Evolutionary conservation across 2,888 invertebrate genomes (phyloP).

Genomic region (Scaptomyza flava): DNA sequence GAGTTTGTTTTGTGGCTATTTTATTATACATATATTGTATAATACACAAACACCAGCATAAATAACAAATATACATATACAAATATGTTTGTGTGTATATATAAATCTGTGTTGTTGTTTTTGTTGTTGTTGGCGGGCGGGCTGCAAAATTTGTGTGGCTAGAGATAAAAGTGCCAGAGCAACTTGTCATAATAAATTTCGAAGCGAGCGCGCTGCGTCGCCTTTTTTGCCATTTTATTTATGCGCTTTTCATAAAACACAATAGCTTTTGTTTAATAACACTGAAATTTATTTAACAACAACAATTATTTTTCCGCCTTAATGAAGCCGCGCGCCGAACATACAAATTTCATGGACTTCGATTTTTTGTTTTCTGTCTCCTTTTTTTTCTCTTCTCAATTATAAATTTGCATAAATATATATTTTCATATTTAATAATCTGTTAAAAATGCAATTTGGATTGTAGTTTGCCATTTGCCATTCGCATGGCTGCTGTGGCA

Average conservation of each 20-base stretch:
- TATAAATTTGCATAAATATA: slow-evolving; percentile 72
- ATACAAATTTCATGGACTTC: slow-evolving; percentile 68
- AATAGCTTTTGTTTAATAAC: slow-evolving; percentile 78
- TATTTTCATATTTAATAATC: slow-evolving; percentile 72
- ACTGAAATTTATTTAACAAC: slow-evolving; percentile 61
- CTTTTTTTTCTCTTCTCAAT: slow-evolving; percentile 34
- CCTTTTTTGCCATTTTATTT: slow-evolving; percentile 76
- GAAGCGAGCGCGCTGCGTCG: slow-evolving; percentile 56
- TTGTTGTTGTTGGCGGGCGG: slow-evolving; percentile 47
- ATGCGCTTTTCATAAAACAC: slow-evolving; percentile 79
- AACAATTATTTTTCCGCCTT: slow-evolving; percentile 49
- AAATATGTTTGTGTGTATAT: slow-evolving; percentile 8
- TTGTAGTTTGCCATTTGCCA: slow-evolving; percentile 34
- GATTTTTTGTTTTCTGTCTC: slow-evolving; percentile 33
- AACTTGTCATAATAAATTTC: slow-evolving; percentile 84
- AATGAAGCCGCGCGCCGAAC: slow-evolving; percentile 58
- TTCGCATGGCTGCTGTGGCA: slow-evolving; percentile 22
- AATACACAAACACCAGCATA: slow-evolving; percentile 62
- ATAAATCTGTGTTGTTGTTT: slow-evolving; percentile 26
- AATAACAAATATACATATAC: slow-evolving; percentile 55
- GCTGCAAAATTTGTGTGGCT: slow-evolving; percentile 78
- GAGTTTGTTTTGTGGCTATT: slow-evolving; percentile 75
- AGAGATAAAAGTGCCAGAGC: slow-evolving; percentile 83
- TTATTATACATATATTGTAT: slow-evolving; percentile 61
- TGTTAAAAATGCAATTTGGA: slow-evolving; percentile 66